Conservation (phyloP, 2,888 invertebrate species). For the Apotomis capreana region DNA sequence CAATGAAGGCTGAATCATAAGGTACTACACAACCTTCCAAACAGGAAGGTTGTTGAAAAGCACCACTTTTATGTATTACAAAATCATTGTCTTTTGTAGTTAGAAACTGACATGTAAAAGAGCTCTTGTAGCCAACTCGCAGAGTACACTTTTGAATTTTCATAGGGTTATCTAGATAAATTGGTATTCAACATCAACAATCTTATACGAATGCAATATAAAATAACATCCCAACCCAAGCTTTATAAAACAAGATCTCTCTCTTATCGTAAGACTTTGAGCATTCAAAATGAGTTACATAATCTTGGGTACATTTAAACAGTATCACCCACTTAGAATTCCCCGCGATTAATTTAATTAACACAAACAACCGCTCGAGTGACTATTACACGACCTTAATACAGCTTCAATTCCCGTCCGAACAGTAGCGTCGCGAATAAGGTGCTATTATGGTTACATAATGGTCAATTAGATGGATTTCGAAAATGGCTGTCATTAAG, state of each 20-base stretch:
- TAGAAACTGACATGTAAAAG: too few relatives aligned
- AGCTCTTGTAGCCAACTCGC: too few relatives aligned
- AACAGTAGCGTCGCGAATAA: constrained; percentile 4
- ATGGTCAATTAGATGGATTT: constrained; percentile 1
- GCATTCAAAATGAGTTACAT: background rate
- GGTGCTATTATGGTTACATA: constrained; percentile 7
- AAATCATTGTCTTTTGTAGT: too few relatives aligned
- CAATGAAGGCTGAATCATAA: too few relatives aligned
- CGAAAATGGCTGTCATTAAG: background rate
- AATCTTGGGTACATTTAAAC: constrained; percentile 2
- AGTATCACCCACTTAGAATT: constrained; percentile 1
- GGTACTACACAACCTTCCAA: too few relatives aligned
- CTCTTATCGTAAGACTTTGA: background rate
- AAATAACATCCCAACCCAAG: background rate
- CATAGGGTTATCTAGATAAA: too few relatives aligned
- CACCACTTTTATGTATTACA: too few relatives aligned
- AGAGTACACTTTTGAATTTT: too few relatives aligned
- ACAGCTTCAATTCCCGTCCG: constrained; percentile 6
- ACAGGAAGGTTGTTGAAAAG: too few relatives aligned
- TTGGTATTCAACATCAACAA: too few relatives aligned
- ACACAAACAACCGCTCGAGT: constrained; percentile 5
- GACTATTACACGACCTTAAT: constrained; percentile 24
- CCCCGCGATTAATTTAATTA: constrained; percentile 15
- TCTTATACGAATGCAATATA: too few relatives aligned
- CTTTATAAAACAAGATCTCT: background rate